Evolutionary conservation across 2,888 invertebrate genomes (phyloP), one percentile per base, ranked within the genome.

Genomic region (Sarcophaga variegata): DNA sequence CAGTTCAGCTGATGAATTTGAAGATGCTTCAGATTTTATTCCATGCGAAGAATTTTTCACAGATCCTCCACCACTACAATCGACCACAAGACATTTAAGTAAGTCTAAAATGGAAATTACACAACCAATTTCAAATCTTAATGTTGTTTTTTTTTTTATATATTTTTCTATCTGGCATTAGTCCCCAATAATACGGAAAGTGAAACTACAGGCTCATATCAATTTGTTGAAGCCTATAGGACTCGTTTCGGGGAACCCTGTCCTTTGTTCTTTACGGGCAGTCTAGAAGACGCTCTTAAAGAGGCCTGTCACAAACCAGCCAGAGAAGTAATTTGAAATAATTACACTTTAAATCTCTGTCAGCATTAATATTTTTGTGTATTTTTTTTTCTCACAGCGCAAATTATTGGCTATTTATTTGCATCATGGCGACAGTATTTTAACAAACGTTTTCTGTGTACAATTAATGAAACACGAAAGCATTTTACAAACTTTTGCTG

Each of bases 391-490:
- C 67, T 59, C 90, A 93, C 94, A 99, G 97, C 96, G 99, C 89
- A 98, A 98, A 94, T 95, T 99, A 83, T 94, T 99, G 89, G 99
- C 98, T 25, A 95, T 99, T 86, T 99, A 99, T 94, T 95, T 99
- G 47, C 99, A 99, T 93, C 98, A 99, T 93, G 99, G 99, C 93
- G 96, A 96, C 89, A 98, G 99, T 90, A 98, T 99, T 82, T 94
- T 98, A 90, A 96, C 98, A 60, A 99, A 99, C 94, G 99, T 99
- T 88, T 99, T 99, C 95, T 99, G 99, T 94, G 98, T 98, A 81
- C 98, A 98, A 93, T 95, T 98, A 85, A 94, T 99, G 89, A 98
- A 98, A 93, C 97, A 97, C 90, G 98, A 98, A 92, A 97, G 97
- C 22, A 97, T 99, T 75, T 96, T 98, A 91, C 97, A 98, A 92